Evolutionary conservation across 2,888 invertebrate genomes (phyloP), one percentile per base, ranked within the genome.

Genomic region (Phengaris arion): DNA sequence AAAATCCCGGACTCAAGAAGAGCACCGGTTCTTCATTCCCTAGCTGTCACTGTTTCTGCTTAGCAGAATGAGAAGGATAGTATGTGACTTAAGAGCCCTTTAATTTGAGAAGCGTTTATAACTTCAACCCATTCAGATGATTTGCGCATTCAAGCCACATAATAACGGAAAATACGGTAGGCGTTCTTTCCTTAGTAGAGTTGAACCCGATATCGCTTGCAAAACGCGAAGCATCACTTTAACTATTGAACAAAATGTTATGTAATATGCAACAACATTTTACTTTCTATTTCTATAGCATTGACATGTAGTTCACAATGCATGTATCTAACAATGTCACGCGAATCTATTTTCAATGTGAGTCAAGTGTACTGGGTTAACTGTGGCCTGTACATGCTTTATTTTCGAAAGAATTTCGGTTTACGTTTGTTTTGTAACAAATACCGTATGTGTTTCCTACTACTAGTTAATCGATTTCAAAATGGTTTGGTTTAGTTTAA

Each of bases 281-380:
- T 64, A 69, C 69, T 69, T 69, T 69, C 69, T 69, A 69, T 69
- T 69, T 69, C 69, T 48, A 15, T 64, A 64, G 64, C 64, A 64
- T 64, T 64, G 64, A 64, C 64, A 64, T 64, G n/a, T 69, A 46
- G 69, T 48, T n/a, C 69, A 69, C 69, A 69, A 48, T 69, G 69
- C 69, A 48, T n/a, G 69, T 69, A 64, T 69, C 69, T 48, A 69
- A 69, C 46, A 48, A 69, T 48, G 69, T 48, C 46, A 48, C 69
- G 69, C 9, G 46, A 2, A 68, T 46, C 69, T 69, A 69, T 69
- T 69, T 69, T 69, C 5, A 5, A 69, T 48, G 48, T 48, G 48
- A 69, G 69, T 69, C 69, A 69, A 69, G 69, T 69, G 69, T 69
- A 69, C 69, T 69, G 10, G 69, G 69, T 69, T 48, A 64, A 64